Evolutionary conservation across 2,113 vertebrate genomes (phyloP).

Genomic region (Oceanodroma tethys): DNA sequence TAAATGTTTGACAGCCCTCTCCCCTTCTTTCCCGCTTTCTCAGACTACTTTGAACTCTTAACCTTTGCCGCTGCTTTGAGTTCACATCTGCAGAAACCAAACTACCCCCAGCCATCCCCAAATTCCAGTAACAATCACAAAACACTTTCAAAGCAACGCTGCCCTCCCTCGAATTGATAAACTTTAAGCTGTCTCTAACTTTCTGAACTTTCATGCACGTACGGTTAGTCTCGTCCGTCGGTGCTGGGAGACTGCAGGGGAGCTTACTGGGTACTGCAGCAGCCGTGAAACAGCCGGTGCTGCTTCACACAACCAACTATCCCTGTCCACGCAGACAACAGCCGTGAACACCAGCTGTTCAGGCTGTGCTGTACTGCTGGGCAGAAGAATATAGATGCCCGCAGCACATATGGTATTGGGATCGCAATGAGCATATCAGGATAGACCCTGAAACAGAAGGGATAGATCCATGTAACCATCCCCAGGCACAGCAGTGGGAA

Average conservation of each 20-base stretch:
- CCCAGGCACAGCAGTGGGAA: background rate
- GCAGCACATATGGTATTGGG: background rate
- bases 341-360: background rate
- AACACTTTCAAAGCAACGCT: background rate
- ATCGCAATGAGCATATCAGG: accelerated
- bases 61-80: slow-evolving; percentile 26
- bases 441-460: background rate
- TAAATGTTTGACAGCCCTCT: slow-evolving; percentile 7
- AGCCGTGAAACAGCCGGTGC: background rate
- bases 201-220: background rate
- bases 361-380: background rate
- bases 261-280: background rate
- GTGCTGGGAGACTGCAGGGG: background rate
- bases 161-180: background rate
- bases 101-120: background rate
- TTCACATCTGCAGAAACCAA: background rate
- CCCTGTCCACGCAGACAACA: background rate
- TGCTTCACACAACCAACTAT: background rate
- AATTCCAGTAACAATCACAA: background rate
- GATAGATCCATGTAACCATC: background rate
- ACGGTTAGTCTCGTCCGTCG: accelerated
- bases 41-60: slow-evolving; percentile 26
- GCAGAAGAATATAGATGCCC: background rate
- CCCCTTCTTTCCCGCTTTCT: background rate
- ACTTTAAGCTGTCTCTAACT: background rate